Percentiles rank a stretch among this genome's conserved stretches.
Conservation (phyloP, 2,113 vertebrate species). For the Erythrolamprus reginae region DNA sequence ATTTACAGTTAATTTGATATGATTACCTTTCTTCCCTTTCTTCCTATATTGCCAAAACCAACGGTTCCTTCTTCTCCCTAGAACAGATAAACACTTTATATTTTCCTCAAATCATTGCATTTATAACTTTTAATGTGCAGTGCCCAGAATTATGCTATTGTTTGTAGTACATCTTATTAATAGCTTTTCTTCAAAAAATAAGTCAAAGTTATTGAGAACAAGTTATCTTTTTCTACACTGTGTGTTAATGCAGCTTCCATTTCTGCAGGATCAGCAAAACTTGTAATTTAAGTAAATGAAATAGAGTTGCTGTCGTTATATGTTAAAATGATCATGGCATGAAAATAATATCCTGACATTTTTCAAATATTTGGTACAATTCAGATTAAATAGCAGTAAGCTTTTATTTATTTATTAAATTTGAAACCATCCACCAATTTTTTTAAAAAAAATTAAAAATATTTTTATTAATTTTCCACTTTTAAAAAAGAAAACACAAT, state of each 20-base stretch:
- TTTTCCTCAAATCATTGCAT: not conserved
- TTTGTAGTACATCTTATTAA: not conserved
- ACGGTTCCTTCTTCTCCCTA: conserved; percentile 59
- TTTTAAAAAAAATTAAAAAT: too few species aligned
- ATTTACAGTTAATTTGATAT: not conserved
- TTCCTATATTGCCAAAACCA: conserved; percentile 50
- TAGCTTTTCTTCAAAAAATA: not conserved
- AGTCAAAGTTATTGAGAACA: too few species aligned
- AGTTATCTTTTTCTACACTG: not conserved
- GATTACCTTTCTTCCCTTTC: conserved; percentile 65
- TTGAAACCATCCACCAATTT: too few species aligned
- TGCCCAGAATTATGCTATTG: not conserved
- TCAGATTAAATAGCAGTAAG: not conserved
- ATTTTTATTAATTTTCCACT: too few species aligned
- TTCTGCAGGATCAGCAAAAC: not conserved
- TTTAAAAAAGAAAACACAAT: too few species aligned
- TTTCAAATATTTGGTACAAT: not conserved
- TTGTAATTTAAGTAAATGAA: not conserved
- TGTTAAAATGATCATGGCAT: not conserved
- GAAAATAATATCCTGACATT: not conserved
- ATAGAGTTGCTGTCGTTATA: too few species aligned
- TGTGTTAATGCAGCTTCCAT: not conserved
- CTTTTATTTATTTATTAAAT: not conserved
- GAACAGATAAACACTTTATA: conserved; percentile 21
- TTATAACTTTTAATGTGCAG: too few species aligned